A percentile compares a stretch with the other conserved stretches of the same genome.
These are phyloP conservation scores for Phortica magna DNA, from an alignment of 2,888 invertebrate species.

Conservation along the genomic window DNA sequence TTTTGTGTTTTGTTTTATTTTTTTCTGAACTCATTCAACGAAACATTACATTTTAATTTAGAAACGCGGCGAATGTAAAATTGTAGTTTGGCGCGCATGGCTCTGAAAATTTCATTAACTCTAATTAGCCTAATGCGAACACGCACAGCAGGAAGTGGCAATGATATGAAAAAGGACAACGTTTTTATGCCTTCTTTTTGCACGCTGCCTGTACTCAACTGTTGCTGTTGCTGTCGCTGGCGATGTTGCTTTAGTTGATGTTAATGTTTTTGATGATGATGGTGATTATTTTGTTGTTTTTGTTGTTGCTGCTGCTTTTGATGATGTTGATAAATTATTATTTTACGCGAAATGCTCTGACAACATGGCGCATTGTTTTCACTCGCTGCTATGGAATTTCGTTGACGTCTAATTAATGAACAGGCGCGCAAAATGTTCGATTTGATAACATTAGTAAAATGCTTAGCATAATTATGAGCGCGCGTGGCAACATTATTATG, in stretches of 20 bases:
- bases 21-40: neutral
- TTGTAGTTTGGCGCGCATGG: neutral
- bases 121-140: slow-evolving; percentile 26
- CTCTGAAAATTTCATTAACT: slow-evolving; percentile 30
- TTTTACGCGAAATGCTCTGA: neutral
- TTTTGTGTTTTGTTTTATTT: no score
- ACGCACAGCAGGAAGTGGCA: neutral
- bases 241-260: neutral
- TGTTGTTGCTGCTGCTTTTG: neutral
- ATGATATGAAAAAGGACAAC: neutral
- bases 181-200: neutral
- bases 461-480: neutral
- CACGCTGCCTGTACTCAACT: no score
- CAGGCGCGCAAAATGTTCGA: neutral
- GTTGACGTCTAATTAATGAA: neutral
- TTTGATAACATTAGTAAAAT: no score
- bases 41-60: neutral
- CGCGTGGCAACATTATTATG: neutral
- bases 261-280: neutral
- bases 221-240: neutral
- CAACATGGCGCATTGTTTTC: no score
- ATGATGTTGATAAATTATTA: slow-evolving; percentile 29
- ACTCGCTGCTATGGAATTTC: no score
- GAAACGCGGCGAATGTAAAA: neutral
- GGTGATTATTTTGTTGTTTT: neutral